These are phyloP conservation scores for Rhipidura dahli DNA, from an alignment of 2,113 vertebrate species.

Conservation along the genomic window DNA sequence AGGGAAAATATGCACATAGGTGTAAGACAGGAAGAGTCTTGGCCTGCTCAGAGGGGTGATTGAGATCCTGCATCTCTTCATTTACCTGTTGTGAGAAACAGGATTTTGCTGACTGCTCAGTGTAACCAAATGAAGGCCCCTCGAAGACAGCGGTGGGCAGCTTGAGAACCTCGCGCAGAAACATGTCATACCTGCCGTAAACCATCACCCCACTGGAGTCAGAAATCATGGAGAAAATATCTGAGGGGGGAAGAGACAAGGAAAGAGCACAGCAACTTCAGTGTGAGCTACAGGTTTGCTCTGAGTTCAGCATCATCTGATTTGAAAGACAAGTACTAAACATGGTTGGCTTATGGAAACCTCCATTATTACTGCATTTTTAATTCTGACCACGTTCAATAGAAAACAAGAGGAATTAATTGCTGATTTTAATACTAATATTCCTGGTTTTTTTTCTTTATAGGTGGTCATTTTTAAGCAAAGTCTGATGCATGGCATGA, in stretches of 20 bases:
- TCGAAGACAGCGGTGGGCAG: slow-evolving; percentile 94
- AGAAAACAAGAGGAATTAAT: not conserved
- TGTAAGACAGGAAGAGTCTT: not conserved
- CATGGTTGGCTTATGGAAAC: not conserved
- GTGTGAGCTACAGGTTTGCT: not conserved
- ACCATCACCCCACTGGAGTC: slow-evolving; percentile 91
- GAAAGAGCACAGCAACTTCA: not conserved
- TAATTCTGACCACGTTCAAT: not conserved
- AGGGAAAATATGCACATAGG: not conserved
- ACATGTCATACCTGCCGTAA: slow-evolving; percentile 91
- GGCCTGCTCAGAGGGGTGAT: not conserved
- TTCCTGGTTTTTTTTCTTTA: not conserved
- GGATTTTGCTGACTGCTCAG: slow-evolving; percentile 89
- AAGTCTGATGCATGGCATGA: not conserved
- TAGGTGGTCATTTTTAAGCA: not conserved
- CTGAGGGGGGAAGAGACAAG: slow-evolving; percentile 62
- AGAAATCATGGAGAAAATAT: slow-evolving; percentile 98
- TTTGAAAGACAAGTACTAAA: not conserved
- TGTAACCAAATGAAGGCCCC: slow-evolving; percentile 97
- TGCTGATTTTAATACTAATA: slow-evolving; percentile 2
- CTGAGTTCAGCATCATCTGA: not conserved
- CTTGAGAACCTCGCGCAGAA: slow-evolving; percentile 93
- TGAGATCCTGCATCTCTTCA: not conserved
- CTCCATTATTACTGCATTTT: not conserved
- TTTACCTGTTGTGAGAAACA: slow-evolving; percentile 95